These are phyloP conservation scores for Drosophila tsacasi DNA, from an alignment of 1,140 invertebrate genomes.

Conservation along the genomic window DNA sequence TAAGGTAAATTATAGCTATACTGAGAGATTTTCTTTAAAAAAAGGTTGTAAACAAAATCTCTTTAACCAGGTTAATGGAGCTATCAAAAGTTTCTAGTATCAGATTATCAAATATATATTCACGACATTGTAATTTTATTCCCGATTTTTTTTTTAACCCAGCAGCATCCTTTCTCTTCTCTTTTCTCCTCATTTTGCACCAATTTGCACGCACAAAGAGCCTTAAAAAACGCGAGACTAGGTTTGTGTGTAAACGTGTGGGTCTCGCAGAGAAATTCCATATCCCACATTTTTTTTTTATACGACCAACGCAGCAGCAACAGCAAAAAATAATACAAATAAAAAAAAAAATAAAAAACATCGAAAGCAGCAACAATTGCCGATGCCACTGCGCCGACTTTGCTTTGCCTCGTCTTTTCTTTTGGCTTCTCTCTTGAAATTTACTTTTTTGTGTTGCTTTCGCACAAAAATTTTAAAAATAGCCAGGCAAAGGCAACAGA, in stretches of 20 bases:
- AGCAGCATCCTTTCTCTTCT: constrained; percentile 15
- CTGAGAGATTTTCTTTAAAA: neutral
- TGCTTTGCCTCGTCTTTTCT: constrained; percentile 54
- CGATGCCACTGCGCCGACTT: constrained; percentile 61
- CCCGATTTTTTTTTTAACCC: neutral
- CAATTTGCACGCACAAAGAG: constrained; percentile 64
- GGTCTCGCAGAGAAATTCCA: constrained; percentile 68
- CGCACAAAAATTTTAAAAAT: constrained; percentile 73
- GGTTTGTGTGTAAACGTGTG: constrained; percentile 46
- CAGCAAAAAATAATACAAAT: neutral
- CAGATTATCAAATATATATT: neutral
- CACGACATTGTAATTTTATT: neutral
- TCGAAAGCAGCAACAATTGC: constrained; percentile 44
- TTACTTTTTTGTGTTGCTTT: constrained; percentile 66
- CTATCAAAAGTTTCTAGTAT: no score
- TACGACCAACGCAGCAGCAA: constrained; percentile 56
- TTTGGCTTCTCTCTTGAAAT: constrained; percentile 43
- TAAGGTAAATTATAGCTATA: no score
- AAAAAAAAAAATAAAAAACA: neutral
- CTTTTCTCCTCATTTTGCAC: constrained; percentile 41
- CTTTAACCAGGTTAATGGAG: neutral
- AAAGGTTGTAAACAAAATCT: no score
- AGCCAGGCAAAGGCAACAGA: constrained; percentile 58
- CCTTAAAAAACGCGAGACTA: constrained; percentile 41
- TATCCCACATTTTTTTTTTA: constrained; percentile 74